Evolutionary conservation across 2,888 invertebrate genomes (phyloP).

Genomic region (Aporophyla lueneburgensis): DNA sequence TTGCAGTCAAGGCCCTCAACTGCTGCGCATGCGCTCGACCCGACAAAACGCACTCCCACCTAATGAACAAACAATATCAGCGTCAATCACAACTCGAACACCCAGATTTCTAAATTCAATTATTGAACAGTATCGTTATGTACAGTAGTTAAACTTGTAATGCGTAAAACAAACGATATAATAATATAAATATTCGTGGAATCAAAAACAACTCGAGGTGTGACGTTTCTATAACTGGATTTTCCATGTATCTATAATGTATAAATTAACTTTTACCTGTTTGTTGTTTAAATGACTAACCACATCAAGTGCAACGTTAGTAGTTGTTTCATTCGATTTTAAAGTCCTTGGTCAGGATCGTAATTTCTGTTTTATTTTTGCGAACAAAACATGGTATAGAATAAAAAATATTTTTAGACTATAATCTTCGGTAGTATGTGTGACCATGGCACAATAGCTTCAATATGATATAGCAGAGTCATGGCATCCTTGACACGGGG

Average conservation of each 20-base stretch:
- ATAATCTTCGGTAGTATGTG: slow-evolving; percentile 64
- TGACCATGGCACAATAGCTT: slow-evolving; percentile 83
- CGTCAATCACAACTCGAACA: slow-evolving; percentile 52
- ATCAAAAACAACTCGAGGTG: slow-evolving; percentile 22
- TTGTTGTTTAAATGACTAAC: slow-evolving; percentile 53
- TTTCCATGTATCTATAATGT: slow-evolving; percentile 48
- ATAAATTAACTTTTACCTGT: slow-evolving; percentile 58
- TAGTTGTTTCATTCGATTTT: slow-evolving; percentile 8
- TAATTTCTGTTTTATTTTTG: slow-evolving; percentile 10
- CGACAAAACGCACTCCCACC: slow-evolving; percentile 72
- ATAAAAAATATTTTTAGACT: slow-evolving; percentile 22
- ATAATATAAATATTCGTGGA: slow-evolving; percentile 27
- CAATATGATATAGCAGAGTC: slow-evolving; percentile 78
- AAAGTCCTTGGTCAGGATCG: neutral
- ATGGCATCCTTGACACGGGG: slow-evolving; percentile 86
- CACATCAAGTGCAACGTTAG: slow-evolving; percentile 24
- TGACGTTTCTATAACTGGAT: slow-evolving; percentile 49
- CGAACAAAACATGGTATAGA: neutral
- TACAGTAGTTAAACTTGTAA: slow-evolving; percentile 28
- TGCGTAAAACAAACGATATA: slow-evolving; percentile 7
- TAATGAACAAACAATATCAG: slow-evolving; percentile 78
- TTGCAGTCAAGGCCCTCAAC: slow-evolving; percentile 88
- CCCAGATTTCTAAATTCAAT: slow-evolving; percentile 54
- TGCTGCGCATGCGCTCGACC: slow-evolving; percentile 78
- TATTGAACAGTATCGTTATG: slow-evolving; percentile 21